Evolutionary conservation across 2,888 invertebrate genomes (phyloP), one percentile per base, ranked within the genome.

Genomic region (Hirtodrosophila cameraria): DNA sequence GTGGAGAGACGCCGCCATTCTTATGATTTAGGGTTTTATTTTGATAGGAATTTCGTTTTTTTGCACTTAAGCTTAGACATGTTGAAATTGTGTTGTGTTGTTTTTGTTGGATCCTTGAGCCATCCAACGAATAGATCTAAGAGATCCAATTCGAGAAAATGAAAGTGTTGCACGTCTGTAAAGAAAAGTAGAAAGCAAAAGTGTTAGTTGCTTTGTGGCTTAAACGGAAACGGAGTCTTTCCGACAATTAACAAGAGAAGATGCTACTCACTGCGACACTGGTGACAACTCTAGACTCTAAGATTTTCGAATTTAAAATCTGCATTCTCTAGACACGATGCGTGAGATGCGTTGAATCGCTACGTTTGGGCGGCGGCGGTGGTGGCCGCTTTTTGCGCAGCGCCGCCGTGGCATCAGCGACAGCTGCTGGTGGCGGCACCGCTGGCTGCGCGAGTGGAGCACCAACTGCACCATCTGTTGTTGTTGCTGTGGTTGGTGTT

Each of bases 351-450:
- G 96, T 96, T n/a, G 95, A 94, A 88, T 97, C 96, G 88, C 96
- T 96, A 63, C 97, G 93, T 76, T 96, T 96, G 1, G 97, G 97
- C n/a, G 97, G 97, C 25, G 97, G 97, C 2, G 97, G 97, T 9
- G 97, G 97, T 36, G 96, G 96, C 75, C 95, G 92, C 89, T 95
- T 94, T 80, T 94, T 94, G 48, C 93, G 91, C 46, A 89, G 68
- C 8, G 87, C 87, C 8, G 83, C 69, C 0, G 75, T 63, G 4
- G 72, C 67, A 35, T 67, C 66, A 1, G 70, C 64, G 1, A 66
- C 64, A 7, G 75, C 64, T 0, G 62, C 53, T 13, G 75, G 49
- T 3, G 76, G 74, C 3, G 80, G 74, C 25, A 72, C 67, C 0
- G 74, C 65, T 2, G 72, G 62, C 11, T 61, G 73, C 3, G n/a